A percentile compares a stretch with the other conserved stretches of the same genome.
phyloP scores from a whole-genome alignment of 2,888 invertebrate genomes.

The Halictus quadricinctus region DNA sequence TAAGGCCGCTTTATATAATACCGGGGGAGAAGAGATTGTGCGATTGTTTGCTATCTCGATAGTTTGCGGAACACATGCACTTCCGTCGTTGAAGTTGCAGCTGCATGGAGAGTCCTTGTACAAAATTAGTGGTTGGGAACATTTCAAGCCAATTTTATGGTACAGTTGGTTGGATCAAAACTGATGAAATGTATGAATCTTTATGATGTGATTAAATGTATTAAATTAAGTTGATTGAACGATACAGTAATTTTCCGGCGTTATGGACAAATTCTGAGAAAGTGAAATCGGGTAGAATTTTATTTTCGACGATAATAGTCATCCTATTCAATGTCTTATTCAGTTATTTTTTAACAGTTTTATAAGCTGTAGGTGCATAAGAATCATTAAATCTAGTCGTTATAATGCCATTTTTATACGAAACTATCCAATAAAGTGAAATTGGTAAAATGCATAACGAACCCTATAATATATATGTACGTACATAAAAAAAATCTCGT shows the following conservation, averaged over 20 bases:
- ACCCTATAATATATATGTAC: not conserved
- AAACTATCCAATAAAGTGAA: not conserved
- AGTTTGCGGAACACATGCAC: not conserved
- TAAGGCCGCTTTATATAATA: constrained; percentile 6
- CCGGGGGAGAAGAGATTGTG: not conserved
- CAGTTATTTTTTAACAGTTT: too few species aligned
- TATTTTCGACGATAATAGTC: too few species aligned
- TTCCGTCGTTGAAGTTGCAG: not conserved
- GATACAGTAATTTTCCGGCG: not conserved
- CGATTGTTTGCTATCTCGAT: not conserved
- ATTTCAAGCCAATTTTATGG: not conserved
- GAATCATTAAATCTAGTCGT: too few species aligned
- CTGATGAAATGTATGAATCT: not conserved
- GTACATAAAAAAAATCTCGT: not conserved
- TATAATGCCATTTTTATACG: too few species aligned
- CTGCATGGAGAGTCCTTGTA: not conserved
- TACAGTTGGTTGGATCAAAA: not conserved
- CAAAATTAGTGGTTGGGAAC: not conserved
- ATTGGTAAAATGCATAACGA: not conserved
- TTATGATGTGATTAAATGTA: too few species aligned
- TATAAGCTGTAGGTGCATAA: too few species aligned
- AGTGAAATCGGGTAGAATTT: too few species aligned
- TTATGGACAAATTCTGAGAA: not conserved
- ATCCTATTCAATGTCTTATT: too few species aligned
- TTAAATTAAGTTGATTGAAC: not conserved